Evolutionary conservation across 2,888 invertebrate species (phyloP).

Genomic region (Subacronicta megacephala): DNA sequence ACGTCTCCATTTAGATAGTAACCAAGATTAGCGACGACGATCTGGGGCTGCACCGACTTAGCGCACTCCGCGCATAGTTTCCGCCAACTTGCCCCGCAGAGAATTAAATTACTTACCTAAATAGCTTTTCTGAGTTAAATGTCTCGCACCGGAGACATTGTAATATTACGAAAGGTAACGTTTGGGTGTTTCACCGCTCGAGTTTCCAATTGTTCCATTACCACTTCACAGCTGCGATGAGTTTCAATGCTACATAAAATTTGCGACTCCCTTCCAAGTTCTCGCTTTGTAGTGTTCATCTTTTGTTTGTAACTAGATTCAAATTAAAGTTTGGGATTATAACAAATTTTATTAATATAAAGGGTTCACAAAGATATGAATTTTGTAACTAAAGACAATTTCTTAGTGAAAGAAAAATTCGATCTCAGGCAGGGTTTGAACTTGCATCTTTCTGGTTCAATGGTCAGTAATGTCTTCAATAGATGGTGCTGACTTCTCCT

Average conservation of each 20-base stretch:
- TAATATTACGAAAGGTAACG: conserved; percentile 68
- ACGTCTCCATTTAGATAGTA: conserved; percentile 76
- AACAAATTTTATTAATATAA: conserved; percentile 16
- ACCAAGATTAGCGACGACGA: conserved; percentile 71
- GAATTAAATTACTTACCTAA: conserved; percentile 81
- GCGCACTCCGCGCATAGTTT: conserved; percentile 74
- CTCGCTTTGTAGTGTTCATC: conserved; percentile 51
- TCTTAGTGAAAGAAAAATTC: no score
- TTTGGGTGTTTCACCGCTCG: conserved; percentile 62
- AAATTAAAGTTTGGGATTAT: conserved; percentile 56
- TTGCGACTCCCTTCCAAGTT: conserved; percentile 64
- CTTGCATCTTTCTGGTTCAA: no score
- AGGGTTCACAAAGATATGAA: no score
- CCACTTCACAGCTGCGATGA: conserved; percentile 61
- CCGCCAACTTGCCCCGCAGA: conserved; percentile 68
- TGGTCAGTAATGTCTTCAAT: no score
- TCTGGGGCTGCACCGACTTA: conserved; percentile 71
- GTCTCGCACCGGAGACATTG: conserved; percentile 68
- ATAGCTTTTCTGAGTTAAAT: conserved; percentile 78
- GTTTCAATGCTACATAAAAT: conserved; percentile 63
- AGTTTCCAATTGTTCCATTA: conserved; percentile 72
- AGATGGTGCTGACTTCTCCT: no score
- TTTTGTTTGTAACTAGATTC: conserved; percentile 32
- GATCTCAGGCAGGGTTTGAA: no score
- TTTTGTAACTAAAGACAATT: no score